Percentiles rank a stretch among this genome's conserved stretches.
Evolutionary conservation across 64 coral and sea anemone genomes (phyloP).

Genomic region (Montipora foliosa): DNA sequence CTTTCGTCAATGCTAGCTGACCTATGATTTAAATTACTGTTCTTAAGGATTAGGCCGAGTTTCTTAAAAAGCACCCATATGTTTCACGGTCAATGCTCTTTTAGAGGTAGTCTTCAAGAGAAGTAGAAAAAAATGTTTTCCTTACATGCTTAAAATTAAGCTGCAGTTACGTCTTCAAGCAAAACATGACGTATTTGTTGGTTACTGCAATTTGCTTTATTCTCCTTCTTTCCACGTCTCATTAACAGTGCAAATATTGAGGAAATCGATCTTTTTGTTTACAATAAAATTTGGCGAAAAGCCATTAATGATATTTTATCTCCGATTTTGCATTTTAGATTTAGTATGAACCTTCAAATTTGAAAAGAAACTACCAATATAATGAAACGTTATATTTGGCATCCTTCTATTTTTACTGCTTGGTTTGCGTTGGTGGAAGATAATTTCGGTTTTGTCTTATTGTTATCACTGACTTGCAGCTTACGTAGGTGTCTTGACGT

Average conservation of each 20-base stretch:
- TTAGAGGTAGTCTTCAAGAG: too few relatives aligned
- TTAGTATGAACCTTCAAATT: neutral
- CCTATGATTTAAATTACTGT: too few relatives aligned
- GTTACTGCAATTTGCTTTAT: neutral
- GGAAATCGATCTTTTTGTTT: slow-evolving; percentile 15
- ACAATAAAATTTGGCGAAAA: neutral
- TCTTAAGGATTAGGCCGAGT: too few relatives aligned
- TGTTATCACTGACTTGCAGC: neutral
- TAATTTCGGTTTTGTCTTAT: neutral
- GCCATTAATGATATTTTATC: slow-evolving; percentile 10
- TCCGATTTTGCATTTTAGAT: neutral
- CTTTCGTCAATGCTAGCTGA: too few relatives aligned
- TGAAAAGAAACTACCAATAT: neutral
- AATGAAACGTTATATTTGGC: neutral
- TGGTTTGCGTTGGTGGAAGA: neutral
- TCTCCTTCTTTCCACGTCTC: neutral
- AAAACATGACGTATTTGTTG: neutral
- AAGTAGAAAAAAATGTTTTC: too few relatives aligned
- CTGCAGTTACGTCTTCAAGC: neutral
- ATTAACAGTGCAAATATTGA: neutral
- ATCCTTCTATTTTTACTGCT: neutral
- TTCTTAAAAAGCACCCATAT: too few relatives aligned
- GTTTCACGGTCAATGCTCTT: too few relatives aligned
- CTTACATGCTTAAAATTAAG: neutral
- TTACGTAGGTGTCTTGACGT: neutral